phyloP scores from a whole-genome alignment of 2,888 invertebrate genomes.

The Pediacus dermestoides region DNA sequence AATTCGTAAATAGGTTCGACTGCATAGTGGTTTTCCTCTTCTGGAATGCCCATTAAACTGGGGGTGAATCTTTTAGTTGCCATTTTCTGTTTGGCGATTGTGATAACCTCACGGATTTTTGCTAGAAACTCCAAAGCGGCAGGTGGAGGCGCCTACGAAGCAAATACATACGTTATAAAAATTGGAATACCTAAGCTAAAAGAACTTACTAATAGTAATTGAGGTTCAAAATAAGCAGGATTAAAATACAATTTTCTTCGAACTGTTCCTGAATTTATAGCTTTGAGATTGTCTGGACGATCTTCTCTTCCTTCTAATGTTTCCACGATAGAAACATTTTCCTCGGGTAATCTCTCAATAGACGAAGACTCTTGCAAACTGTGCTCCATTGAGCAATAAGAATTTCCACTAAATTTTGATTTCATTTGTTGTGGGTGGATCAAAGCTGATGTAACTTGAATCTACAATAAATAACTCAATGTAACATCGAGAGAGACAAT shows the following conservation, averaged over 20 bases:
- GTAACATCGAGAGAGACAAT: neutral
- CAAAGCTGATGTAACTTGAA: constrained; percentile 66
- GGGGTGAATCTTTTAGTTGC: constrained; percentile 76
- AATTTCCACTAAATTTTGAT: constrained; percentile 13
- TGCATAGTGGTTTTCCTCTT: constrained; percentile 63
- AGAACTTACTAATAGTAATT: constrained; percentile 68
- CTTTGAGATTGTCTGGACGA: constrained; percentile 61
- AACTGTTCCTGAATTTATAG: constrained; percentile 62
- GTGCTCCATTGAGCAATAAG: constrained; percentile 31
- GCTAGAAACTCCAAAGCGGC: constrained; percentile 85
- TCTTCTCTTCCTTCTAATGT: constrained; percentile 67
- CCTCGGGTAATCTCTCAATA: constrained; percentile 74
- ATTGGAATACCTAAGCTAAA: constrained; percentile 7
- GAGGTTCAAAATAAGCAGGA: constrained; percentile 88
- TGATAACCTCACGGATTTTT: constrained; percentile 86
- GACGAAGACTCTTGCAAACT: constrained; percentile 55
- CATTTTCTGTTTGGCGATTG: constrained; percentile 87
- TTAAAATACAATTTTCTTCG: constrained; percentile 83
- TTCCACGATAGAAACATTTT: constrained; percentile 81
- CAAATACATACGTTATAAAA: constrained; percentile 20
- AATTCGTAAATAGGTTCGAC: constrained; percentile 54
- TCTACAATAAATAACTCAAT: constrained; percentile 34
- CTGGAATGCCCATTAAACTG: constrained; percentile 74
- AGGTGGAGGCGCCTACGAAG: constrained; percentile 79
- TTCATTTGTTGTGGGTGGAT: constrained; percentile 57